Evolutionary conservation across 1,140 invertebrate genomes (phyloP), one percentile per base, ranked within the genome.

Genomic region (Agrypnia vestita): DNA sequence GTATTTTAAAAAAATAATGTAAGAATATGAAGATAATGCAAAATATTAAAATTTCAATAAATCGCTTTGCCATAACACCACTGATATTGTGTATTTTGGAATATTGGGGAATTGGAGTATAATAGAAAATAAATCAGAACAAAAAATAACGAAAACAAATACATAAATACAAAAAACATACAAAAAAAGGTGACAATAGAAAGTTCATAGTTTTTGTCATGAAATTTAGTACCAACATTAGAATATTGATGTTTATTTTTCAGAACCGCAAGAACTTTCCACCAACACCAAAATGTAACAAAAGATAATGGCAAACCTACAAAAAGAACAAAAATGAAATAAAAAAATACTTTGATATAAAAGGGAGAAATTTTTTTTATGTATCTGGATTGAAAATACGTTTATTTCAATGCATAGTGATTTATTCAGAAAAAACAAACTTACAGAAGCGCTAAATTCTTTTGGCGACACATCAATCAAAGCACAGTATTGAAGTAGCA

Each of bases 251-350:
- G 25, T 35, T 35, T 35, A 35, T 35, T 35, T 35, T 35, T 35
- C 25, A 35, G 25, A 35, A 35, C 25, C 25, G 1, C 25, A 6
- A 35, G 25, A 56, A 59, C 51, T 74, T 74, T 74, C 53, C 43
- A 72, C 7, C 19, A 51, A 19, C 43, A 76, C 43, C 17, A 77
- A 67, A 59, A 53, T 67, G 61, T 76, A 77, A 77, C 85, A 84
- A 85, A 87, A 85, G 87, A 86, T 86, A 87, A 85, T 88, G 86
- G 88, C 85, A 89, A 88, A 87, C 87, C 86, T 81, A 84, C 78
- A 84, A 82, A 76, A 82, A 35, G 72, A 84, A 44, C 49, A 19
- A 19, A 44, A 61, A 62, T 56, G 56, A 59, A 73, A 73, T 15
- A 71, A 71, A 47, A 51, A 73, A 73, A 53, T 53, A 53, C 12